These are phyloP conservation scores for Bubo bubo DNA, from an alignment of 2,113 vertebrate genomes.

Conservation along the genomic window DNA sequence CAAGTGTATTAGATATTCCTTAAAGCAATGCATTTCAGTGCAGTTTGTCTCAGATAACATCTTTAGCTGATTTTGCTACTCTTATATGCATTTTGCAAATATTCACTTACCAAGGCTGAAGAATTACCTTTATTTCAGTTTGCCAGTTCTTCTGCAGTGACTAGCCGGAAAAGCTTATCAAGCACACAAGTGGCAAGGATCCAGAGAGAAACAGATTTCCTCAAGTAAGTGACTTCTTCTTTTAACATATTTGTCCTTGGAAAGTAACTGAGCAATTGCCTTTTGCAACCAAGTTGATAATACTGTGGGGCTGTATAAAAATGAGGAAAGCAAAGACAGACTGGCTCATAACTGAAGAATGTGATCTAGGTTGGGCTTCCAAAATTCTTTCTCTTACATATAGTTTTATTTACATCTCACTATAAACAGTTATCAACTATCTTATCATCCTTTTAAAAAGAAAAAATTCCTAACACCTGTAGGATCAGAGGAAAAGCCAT, in stretches of 20 bases:
- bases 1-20: not conserved
- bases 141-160: conserved; percentile 31
- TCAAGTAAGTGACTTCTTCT: conserved; percentile 77
- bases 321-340: not conserved
- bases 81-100: not conserved
- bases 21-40: not conserved
- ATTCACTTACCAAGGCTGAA: not conserved
- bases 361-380: not conserved
- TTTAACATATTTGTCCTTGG: not conserved
- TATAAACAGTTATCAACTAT: not conserved
- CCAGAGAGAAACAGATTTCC: conserved; percentile 77
- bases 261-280: not conserved
- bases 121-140: conserved; percentile 67
- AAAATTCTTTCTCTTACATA: not conserved
- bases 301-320: not conserved
- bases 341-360: not conserved
- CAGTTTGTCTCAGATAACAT: not conserved
- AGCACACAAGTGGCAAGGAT: conserved; percentile 73
- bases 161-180: conserved; percentile 68
- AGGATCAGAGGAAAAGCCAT: not conserved
- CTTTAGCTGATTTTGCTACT: not conserved
- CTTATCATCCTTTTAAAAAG: not conserved
- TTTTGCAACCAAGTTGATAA: not conserved
- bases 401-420: not conserved
- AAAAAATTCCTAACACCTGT: not conserved